Conservation (phyloP, 2,888 invertebrate genomes). For the Meghimatium bilineatum region DNA sequence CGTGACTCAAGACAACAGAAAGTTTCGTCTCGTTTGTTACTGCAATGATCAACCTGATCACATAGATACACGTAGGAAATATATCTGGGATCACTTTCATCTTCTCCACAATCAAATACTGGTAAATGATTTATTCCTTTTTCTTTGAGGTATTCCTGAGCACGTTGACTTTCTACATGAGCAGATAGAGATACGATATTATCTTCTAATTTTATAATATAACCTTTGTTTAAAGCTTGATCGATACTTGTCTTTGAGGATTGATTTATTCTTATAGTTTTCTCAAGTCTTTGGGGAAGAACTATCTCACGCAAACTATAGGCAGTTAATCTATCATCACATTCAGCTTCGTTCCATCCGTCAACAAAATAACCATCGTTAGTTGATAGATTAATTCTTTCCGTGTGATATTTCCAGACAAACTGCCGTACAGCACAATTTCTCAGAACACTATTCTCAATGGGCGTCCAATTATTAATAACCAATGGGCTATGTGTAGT, state of each 20-base stretch:
- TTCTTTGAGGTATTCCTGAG: background rate
- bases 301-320: background rate
- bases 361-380: background rate
- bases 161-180: background rate
- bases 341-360: background rate
- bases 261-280: background rate
- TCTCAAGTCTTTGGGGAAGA: background rate
- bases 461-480: background rate
- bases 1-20: background rate
- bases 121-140: background rate
- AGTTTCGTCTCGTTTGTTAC: background rate
- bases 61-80: conserved; percentile 24
- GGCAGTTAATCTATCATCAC: background rate
- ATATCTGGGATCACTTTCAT: background rate
- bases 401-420: background rate
- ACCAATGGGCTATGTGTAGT: background rate
- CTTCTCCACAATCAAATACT: background rate
- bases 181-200: conserved; percentile 13
- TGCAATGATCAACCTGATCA: conserved; percentile 1
- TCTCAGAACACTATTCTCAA: background rate
- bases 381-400: background rate
- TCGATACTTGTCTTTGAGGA: background rate
- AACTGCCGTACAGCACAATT: background rate
- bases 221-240: background rate
- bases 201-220: background rate